phyloP scores from a whole-genome alignment of 2,797 vertebrate species.

The Paguma larvata region DNA sequence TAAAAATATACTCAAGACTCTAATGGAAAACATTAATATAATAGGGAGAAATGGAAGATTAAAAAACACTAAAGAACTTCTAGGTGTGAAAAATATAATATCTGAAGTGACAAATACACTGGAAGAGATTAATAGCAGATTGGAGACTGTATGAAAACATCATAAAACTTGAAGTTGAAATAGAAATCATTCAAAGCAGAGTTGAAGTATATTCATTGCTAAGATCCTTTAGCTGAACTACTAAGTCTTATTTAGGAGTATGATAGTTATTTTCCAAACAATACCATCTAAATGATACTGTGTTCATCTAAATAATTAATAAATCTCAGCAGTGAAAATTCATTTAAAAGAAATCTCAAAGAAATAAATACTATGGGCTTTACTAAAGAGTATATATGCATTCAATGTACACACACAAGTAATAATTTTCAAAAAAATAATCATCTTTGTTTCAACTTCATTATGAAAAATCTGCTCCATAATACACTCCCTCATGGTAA shows the following conservation, averaged over 20 bases:
- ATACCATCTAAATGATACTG: conserved; percentile 15
- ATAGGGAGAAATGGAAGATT: background rate
- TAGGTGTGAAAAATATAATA: conserved; percentile 16
- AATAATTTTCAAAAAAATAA: conserved; percentile 32
- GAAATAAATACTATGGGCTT: background rate
- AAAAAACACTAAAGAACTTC: background rate
- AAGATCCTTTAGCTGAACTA: background rate
- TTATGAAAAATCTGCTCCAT: conserved; percentile 16
- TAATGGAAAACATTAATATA: conserved; percentile 25
- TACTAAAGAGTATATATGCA: background rate
- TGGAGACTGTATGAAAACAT: background rate
- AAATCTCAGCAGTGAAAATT: conserved; percentile 10
- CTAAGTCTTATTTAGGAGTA: background rate
- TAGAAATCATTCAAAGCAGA: conserved; percentile 21
- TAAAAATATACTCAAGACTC: conserved; percentile 10
- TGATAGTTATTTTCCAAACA: background rate
- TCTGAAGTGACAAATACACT: conserved; percentile 12
- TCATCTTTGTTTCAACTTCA: conserved; percentile 19
- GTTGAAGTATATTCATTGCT: background rate
- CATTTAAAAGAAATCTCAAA: conserved; percentile 25
- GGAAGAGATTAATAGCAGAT: background rate
- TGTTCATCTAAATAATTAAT: background rate
- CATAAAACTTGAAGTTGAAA: conserved; percentile 20
- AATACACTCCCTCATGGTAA: background rate
- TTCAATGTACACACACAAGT: background rate